Evolutionary conservation across 2,113 vertebrate genomes (phyloP).

Genomic region (Acrocephalus kingi): DNA sequence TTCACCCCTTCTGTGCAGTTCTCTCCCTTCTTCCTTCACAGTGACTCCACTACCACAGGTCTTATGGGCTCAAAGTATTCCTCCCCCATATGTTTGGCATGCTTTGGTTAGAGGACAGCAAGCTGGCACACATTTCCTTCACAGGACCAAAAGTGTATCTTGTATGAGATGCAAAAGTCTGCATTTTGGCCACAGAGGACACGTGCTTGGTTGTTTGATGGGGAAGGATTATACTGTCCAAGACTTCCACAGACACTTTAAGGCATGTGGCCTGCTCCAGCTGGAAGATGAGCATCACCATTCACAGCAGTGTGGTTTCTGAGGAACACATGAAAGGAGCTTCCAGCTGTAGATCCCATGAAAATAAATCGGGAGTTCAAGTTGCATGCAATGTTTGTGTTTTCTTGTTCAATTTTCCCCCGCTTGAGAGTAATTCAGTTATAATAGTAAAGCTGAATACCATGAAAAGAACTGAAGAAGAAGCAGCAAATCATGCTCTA

Average conservation of each 20-base stretch:
- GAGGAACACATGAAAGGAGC: neutral
- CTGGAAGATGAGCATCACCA: neutral
- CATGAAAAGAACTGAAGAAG: neutral
- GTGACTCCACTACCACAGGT: neutral
- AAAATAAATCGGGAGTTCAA: neutral
- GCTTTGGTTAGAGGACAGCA: neutral
- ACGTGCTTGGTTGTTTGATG: rapidly evolving
- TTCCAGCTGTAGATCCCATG: neutral
- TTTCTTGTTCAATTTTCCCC: neutral
- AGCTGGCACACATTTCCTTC: neutral
- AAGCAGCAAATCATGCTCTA: neutral
- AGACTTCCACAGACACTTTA: neutral
- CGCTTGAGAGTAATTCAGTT: neutral
- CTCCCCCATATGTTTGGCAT: neutral
- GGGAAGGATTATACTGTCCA: neutral
- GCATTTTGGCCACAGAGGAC: neutral
- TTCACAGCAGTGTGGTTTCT: neutral
- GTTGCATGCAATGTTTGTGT: neutral
- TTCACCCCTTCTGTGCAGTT: neutral
- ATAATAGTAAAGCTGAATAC: neutral
- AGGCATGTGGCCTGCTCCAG: neutral
- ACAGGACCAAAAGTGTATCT: neutral
- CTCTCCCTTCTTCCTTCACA: neutral
- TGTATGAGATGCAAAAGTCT: neutral
- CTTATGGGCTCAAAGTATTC: neutral